Evolutionary conservation across 2,888 invertebrate genomes (phyloP).

Genomic region (Sericinus montela): DNA sequence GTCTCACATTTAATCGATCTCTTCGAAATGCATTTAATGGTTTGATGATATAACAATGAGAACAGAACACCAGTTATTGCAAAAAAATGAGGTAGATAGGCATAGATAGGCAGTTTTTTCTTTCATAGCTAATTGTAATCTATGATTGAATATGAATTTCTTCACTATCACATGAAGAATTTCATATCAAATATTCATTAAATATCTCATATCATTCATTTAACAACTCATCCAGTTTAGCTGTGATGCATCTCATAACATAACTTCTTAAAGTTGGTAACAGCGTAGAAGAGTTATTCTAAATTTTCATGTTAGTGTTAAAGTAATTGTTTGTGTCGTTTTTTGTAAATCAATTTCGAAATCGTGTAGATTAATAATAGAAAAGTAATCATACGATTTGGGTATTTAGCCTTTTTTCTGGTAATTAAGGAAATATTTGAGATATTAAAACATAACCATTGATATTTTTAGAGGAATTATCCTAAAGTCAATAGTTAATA

Average conservation of each 20-base stretch:
- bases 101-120: no score
- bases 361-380: neutral
- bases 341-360: neutral
- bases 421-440: no score
- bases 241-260: neutral
- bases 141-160: no score
- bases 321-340: neutral
- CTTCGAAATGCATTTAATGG: no score
- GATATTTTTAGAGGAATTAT: no score
- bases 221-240: neutral
- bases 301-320: constrained; percentile 9
- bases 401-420: neutral
- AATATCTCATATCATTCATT: neutral
- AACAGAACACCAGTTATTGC: no score
- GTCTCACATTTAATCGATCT: no score
- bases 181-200: neutral
- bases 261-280: constrained; percentile 9
- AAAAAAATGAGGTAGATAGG: no score
- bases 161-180: neutral
- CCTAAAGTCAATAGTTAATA: no score
- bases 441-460: no score
- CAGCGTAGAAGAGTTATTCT: constrained; percentile 16
- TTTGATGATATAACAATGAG: no score
- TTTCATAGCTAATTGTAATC: no score
- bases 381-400: neutral